Conservation (phyloP, 2,113 vertebrate species). For the Elephantulus edwardii region DNA sequence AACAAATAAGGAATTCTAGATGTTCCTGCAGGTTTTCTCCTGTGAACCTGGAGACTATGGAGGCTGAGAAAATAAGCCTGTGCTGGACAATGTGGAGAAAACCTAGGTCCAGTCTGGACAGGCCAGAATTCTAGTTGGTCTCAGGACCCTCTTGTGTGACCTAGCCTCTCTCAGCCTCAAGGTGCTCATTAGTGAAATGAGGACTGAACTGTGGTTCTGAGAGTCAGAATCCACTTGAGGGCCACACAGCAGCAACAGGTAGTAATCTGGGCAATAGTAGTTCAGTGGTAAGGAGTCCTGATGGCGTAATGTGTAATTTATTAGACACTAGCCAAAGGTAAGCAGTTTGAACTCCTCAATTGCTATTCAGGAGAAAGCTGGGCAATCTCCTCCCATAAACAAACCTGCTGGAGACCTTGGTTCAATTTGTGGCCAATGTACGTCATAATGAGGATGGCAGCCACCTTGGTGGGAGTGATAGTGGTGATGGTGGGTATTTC, state of each 20-base stretch:
- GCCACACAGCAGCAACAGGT: background rate
- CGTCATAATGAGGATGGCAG: background rate
- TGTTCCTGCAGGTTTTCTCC: background rate
- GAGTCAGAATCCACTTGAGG: background rate
- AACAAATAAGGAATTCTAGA: background rate
- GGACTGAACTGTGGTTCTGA: background rate
- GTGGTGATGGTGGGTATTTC: background rate
- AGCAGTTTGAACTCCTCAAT: too few species aligned
- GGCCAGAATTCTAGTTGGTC: background rate
- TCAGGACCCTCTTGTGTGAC: fast-evolving
- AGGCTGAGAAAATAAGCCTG: fast-evolving
- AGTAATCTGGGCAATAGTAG: background rate
- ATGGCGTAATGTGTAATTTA: too few species aligned
- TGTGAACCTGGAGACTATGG: background rate
- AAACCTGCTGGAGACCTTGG: background rate
- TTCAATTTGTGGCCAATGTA: background rate
- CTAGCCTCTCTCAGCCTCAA: background rate
- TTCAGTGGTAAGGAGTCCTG: background rate
- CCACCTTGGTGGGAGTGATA: background rate
- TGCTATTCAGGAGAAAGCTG: too few species aligned
- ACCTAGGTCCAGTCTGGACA: background rate
- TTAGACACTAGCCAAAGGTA: too few species aligned
- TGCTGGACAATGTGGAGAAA: background rate
- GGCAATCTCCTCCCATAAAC: too few species aligned
- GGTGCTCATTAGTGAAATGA: background rate